Conservation (phyloP, 2,797 vertebrate genomes). For the Rousettus madagascariensis region DNA sequence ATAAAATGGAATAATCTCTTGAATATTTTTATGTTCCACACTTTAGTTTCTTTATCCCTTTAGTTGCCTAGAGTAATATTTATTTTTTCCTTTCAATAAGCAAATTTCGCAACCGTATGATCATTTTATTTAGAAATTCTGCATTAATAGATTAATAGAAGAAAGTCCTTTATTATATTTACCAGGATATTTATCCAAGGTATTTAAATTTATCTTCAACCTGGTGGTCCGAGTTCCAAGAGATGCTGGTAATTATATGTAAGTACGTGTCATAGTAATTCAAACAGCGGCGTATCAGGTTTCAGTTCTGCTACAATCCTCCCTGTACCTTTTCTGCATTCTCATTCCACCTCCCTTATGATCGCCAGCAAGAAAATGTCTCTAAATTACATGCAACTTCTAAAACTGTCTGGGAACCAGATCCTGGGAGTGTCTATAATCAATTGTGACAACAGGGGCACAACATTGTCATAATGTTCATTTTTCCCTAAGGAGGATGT, state of each 20-base stretch:
- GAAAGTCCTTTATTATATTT: conserved; percentile 30
- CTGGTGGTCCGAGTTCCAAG: not conserved
- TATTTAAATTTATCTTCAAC: conserved; percentile 49
- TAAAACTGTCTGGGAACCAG: not conserved
- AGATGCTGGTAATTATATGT: conserved; percentile 12
- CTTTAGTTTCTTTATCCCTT: not conserved
- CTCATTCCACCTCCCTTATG: not conserved
- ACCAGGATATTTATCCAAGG: conserved; percentile 6
- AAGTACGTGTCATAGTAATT: conserved; percentile 36
- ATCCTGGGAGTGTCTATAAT: not conserved
- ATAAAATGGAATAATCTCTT: not conserved
- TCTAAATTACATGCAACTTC: conserved; percentile 34
- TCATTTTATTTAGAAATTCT: conserved; percentile 37
- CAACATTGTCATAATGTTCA: not conserved
- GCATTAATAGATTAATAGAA: not conserved
- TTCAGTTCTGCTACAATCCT: not conserved
- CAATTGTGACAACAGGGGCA: not conserved
- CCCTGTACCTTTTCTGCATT: not conserved
- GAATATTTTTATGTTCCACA: not conserved
- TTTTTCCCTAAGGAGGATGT: not conserved
- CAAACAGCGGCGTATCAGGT: not conserved
- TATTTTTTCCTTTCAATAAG: conserved; percentile 13
- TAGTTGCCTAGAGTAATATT: not conserved
- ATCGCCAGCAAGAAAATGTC: conserved; percentile 38
- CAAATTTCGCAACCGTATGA: not conserved